A percentile compares a stretch with the other conserved stretches of the same genome.
phyloP scores from a whole-genome alignment of 2,888 invertebrate species.

The Oligia latruncula region DNA sequence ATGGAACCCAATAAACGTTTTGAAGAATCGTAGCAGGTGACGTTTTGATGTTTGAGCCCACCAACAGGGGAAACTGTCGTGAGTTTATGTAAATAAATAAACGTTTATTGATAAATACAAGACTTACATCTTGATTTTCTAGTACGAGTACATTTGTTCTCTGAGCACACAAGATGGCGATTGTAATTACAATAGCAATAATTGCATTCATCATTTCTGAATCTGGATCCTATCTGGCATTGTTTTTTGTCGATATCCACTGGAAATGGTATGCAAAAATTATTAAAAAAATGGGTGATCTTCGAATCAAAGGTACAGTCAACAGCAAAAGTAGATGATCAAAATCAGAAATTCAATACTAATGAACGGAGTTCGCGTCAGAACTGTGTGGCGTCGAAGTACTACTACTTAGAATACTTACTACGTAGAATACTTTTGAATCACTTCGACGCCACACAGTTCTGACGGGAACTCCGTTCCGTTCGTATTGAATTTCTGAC shows the following conservation, averaged over 20 bases:
- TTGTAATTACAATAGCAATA: constrained; percentile 37
- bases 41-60: neutral
- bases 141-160: neutral
- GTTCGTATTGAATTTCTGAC: too few relatives aligned
- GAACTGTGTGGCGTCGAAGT: too few relatives aligned
- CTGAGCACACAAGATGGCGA: neutral
- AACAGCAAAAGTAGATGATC: too few relatives aligned
- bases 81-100: neutral
- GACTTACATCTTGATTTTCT: neutral
- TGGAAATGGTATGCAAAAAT: constrained; percentile 13
- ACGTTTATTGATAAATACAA: neutral
- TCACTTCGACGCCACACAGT: too few relatives aligned
- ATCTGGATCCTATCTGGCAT: constrained; percentile 16
- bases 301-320: neutral
- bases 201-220: constrained; percentile 29
- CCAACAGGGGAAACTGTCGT: too few relatives aligned
- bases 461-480: too few relatives aligned
- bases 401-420: too few relatives aligned
- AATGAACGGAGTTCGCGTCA: too few relatives aligned
- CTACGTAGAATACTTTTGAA: too few relatives aligned
- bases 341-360: too few relatives aligned
- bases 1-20: neutral
- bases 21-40: neutral
- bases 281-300: neutral
- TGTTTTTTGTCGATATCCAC: rapidly evolving